Evolutionary conservation across 2,797 vertebrate genomes (phyloP).

Genomic region (Pteropus rufus): DNA sequence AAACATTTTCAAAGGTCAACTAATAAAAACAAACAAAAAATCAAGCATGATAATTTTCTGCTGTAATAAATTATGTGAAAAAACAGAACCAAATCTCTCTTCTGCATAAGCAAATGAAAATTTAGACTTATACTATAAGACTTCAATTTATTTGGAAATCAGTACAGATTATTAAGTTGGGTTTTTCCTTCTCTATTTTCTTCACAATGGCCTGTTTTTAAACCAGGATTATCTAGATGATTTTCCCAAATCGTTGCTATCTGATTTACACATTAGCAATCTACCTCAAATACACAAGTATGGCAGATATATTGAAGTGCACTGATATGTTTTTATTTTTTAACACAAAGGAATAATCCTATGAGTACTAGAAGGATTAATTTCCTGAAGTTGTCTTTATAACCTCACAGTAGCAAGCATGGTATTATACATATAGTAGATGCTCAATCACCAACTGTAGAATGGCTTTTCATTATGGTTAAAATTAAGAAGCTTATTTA

Average conservation of each 20-base stretch:
- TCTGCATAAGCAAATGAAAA: background rate
- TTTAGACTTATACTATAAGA: background rate
- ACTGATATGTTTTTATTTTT: background rate
- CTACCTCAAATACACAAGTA: background rate
- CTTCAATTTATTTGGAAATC: background rate
- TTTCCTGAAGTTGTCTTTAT: background rate
- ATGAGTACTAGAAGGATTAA: background rate
- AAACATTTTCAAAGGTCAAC: background rate
- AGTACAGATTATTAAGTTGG: background rate
- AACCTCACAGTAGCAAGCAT: background rate
- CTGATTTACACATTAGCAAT: background rate
- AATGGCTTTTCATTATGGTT: background rate
- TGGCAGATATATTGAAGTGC: background rate
- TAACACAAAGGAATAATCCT: background rate
- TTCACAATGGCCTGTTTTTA: background rate
- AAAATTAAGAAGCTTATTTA: background rate
- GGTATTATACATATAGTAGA: background rate
- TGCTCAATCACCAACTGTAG: background rate
- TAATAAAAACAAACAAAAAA: background rate
- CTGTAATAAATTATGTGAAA: background rate
- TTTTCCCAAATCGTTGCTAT: background rate
- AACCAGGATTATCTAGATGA: background rate
- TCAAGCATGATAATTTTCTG: background rate
- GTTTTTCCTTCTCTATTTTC: background rate
- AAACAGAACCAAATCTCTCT: background rate